Conservation (phyloP, 2,113 vertebrate species). For the Monarcha castaneiventris region DNA sequence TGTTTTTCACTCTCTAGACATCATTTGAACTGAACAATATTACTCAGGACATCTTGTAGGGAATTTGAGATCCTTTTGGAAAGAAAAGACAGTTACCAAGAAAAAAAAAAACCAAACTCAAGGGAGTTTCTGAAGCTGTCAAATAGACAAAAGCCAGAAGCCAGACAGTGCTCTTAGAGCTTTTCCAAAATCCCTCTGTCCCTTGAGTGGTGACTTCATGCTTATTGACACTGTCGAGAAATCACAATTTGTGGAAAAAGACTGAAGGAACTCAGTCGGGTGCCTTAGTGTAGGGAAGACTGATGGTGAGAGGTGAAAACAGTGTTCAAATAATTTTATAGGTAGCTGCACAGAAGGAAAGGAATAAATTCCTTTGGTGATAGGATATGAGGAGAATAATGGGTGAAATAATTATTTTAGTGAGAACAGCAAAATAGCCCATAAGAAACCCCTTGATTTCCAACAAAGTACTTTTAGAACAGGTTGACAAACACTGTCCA, state of each 20-base stretch:
- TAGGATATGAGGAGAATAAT: neutral
- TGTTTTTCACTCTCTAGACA: neutral
- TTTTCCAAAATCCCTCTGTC: neutral
- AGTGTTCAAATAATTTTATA: neutral
- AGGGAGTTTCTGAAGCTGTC: neutral
- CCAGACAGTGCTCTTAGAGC: neutral
- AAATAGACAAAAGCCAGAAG: neutral
- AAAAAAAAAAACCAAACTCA: neutral
- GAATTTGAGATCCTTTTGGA: neutral
- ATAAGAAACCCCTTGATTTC: neutral
- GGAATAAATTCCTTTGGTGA: neutral
- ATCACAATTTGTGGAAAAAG: neutral
- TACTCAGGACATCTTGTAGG: neutral
- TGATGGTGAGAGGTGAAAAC: neutral
- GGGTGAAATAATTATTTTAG: neutral
- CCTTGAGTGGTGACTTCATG: neutral
- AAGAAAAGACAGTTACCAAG: neutral
- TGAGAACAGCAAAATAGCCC: neutral
- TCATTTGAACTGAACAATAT: neutral
- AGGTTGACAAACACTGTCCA: neutral
- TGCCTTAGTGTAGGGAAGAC: neutral
- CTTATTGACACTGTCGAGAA: neutral
- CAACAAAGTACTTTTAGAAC: neutral
- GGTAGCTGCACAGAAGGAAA: neutral
- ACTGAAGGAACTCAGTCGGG: neutral